Conservation (phyloP, 2,888 invertebrate genomes). For the Hemistola chrysoprasaria region DNA sequence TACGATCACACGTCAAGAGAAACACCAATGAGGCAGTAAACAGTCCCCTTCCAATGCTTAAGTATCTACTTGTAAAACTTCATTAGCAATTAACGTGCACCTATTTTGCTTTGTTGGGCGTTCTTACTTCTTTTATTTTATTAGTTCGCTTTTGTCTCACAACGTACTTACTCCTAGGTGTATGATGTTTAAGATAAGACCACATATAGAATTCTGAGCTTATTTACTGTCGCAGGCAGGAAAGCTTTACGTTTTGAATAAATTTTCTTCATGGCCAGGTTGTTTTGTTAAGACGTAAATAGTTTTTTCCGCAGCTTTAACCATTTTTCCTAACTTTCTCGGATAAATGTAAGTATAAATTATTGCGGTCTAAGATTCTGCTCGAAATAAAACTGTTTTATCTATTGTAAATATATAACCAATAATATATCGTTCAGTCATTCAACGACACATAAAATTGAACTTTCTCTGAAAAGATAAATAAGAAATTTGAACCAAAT, state of each 20-base stretch:
- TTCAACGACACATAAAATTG: background rate
- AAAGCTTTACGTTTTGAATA: conserved; percentile 13
- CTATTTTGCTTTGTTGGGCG: conserved; percentile 40
- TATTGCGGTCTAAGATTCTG: conserved; percentile 4
- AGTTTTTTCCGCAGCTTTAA: conserved; percentile 16
- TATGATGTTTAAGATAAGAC: conserved; percentile 9
- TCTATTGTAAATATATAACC: too few relatives aligned
- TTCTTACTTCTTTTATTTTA: conserved; percentile 35
- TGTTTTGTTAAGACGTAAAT: conserved; percentile 10
- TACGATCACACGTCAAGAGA: conserved; percentile 79
- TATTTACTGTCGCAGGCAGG: conserved; percentile 13
- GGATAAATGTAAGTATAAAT: conserved; percentile 10
- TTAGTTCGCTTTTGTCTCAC: conserved; percentile 12
- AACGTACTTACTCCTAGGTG: too few relatives aligned
- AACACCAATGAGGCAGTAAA: conserved; percentile 79
- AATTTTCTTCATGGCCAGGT: conserved; percentile 19
- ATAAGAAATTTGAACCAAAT: background rate
- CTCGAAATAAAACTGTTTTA: conserved; percentile 2
- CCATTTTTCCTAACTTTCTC: conserved; percentile 10
- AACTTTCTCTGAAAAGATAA: background rate
- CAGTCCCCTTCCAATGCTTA: conserved; percentile 67
- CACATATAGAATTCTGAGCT: conserved; percentile 2
- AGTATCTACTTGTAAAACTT: conserved; percentile 69
- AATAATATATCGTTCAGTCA: conserved; percentile 6
- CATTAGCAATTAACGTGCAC: conserved; percentile 70